Percentiles rank a stretch among this genome's conserved stretches.
These are phyloP conservation scores for Congeria kusceri DNA, from an alignment of 2,888 invertebrate genomes.

Conservation along the genomic window DNA sequence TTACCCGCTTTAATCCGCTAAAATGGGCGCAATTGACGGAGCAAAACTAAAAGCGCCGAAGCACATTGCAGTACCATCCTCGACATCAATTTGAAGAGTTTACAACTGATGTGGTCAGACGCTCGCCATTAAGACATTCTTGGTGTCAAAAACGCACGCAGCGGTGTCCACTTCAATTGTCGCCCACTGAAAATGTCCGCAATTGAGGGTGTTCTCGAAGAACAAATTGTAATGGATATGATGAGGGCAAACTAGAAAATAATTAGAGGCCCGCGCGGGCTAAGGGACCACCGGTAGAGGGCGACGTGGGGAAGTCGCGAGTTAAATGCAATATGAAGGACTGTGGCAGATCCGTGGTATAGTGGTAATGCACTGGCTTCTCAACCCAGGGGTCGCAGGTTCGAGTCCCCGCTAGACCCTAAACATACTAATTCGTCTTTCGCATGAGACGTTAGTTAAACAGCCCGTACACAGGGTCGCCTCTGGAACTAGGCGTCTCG, in stretches of 20 bases:
- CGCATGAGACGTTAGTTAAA: too few species aligned
- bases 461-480: too few species aligned
- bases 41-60: neutral
- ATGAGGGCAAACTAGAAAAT: slow-evolving; percentile 48
- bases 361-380: too few species aligned
- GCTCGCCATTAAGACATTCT: slow-evolving; percentile 30
- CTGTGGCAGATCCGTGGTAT: too few species aligned
- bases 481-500: too few species aligned
- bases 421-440: too few species aligned
- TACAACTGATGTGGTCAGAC: slow-evolving; percentile 10
- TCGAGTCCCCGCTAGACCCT: too few species aligned
- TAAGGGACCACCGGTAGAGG: slow-evolving; percentile 34
- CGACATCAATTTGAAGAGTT: slow-evolving; percentile 21
- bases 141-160: slow-evolving; percentile 34
- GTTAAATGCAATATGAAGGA: too few species aligned
- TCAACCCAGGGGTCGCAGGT: too few species aligned
- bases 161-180: slow-evolving; percentile 29
- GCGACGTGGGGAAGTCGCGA: too few species aligned
- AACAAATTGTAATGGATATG: slow-evolving; percentile 29
- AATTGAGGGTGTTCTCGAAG: slow-evolving; percentile 16
- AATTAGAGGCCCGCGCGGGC: slow-evolving; percentile 19
- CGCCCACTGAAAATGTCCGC: slow-evolving; percentile 7
- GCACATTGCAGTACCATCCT: slow-evolving; percentile 23
- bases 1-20: too few species aligned
- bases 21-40: too few species aligned